Percentiles rank a stretch among this genome's conserved stretches.
Evolutionary conservation across 2,888 invertebrate species (phyloP).

Genomic region (Pollenia angustigena): DNA sequence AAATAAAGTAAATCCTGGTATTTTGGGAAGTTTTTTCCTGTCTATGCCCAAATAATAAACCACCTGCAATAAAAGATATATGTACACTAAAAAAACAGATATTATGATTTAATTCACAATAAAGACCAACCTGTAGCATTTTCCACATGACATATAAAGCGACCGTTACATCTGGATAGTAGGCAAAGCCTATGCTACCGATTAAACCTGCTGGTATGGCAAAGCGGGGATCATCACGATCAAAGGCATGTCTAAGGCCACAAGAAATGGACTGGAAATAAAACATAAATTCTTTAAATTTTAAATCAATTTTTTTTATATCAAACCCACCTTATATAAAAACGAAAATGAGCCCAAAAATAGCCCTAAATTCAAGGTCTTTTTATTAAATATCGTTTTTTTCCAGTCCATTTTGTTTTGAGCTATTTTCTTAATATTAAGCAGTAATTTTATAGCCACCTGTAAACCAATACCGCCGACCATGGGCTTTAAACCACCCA

Average conservation of each 20-base stretch:
- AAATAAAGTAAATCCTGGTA: slow-evolving; percentile 89
- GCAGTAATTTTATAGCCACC: slow-evolving; percentile 86
- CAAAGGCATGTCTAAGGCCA: slow-evolving; percentile 86
- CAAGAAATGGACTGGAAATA: slow-evolving; percentile 87
- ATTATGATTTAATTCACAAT: neutral
- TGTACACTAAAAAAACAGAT: neutral
- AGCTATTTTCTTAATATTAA: slow-evolving; percentile 86
- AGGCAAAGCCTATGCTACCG: slow-evolving; percentile 89
- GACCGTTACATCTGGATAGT: slow-evolving; percentile 91
- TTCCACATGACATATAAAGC: slow-evolving; percentile 94
- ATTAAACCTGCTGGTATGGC: slow-evolving; percentile 89
- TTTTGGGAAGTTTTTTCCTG: slow-evolving; percentile 87
- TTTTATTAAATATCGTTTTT: slow-evolving; percentile 85
- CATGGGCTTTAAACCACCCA: slow-evolving; percentile 86
- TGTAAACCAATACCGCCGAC: slow-evolving; percentile 87
- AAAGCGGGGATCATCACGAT: slow-evolving; percentile 87
- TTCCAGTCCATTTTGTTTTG: slow-evolving; percentile 85
- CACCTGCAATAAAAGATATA: slow-evolving; percentile 84
- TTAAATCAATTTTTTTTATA: neutral
- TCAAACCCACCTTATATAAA: slow-evolving; percentile 87
- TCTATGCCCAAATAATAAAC: slow-evolving; percentile 90
- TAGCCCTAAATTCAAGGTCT: slow-evolving; percentile 87
- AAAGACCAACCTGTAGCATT: slow-evolving; percentile 87
- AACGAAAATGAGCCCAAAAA: slow-evolving; percentile 89
- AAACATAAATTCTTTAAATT: neutral